Evolutionary conservation across 2,888 invertebrate species (phyloP), one percentile per base, ranked within the genome.

Genomic region (Sthenelais limicola): DNA sequence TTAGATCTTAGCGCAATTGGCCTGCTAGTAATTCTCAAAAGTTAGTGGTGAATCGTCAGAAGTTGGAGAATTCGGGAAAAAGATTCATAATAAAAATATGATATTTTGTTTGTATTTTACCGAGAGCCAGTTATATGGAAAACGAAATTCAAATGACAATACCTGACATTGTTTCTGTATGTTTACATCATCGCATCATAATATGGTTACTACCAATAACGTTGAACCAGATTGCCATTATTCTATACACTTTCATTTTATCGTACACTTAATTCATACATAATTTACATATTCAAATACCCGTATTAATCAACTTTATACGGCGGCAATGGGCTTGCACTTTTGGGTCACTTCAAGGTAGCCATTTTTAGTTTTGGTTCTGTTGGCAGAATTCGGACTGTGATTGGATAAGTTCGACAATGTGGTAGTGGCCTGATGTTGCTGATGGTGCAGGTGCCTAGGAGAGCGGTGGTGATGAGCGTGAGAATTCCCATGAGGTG

Each of bases 341-440:
- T 24, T 21, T 43, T 70, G 70, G 38, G 52, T 32, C 5, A 70
- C 70, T n/a, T 51, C 70, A 1, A 70, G 54, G 54, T 70, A 70
- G 21, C 70, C 70, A 70, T 70, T 70, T 21, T 70, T 70, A 21
- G 52, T 52, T 35, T 70, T 70, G 21, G n/a, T 18, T 30, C 26
- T 32, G 24, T 51, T 68, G 21, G n/a, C n/a, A n/a, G n/a, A n/a
- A n/a, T n/a, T n/a, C n/a, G n/a, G n/a, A n/a, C n/a, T n/a, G n/a
- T n/a, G n/a, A n/a, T n/a, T n/a, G n/a, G n/a, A n/a, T n/a, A n/a
- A n/a, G n/a, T n/a, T n/a, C n/a, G n/a, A n/a, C n/a, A n/a, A n/a
- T n/a, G n/a, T n/a, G n/a, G n/a, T n/a, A n/a, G n/a, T n/a, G 48
- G 35, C 49, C 35, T 3, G n/a, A 33, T 33, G 26, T n/a, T 28